Evolutionary conservation across 2,797 vertebrate genomes (phyloP).

Genomic region (Enteromius radiatus): DNA sequence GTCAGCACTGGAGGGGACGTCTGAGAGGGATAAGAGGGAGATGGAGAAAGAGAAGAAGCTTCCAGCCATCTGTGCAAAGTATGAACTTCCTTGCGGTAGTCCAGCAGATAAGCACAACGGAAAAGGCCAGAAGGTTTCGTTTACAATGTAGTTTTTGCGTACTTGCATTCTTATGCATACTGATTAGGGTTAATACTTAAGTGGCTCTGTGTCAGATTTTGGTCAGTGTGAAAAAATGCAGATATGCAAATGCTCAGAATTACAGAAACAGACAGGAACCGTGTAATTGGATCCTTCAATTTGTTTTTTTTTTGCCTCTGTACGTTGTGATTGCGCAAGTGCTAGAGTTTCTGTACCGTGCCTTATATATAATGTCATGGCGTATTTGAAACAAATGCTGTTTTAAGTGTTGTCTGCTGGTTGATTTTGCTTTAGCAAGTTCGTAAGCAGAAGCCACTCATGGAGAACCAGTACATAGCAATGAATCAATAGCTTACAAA

Average conservation of each 20-base stretch:
- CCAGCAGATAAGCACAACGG: constrained; percentile 14
- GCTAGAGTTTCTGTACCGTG: background rate
- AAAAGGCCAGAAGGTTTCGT: constrained; percentile 42
- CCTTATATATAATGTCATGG: background rate
- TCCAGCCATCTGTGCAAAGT: constrained; percentile 46
- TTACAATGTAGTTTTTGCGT: constrained; percentile 31
- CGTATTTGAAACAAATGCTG: constrained; percentile 29
- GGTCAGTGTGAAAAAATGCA: constrained; percentile 29
- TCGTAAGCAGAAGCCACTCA: constrained; percentile 32
- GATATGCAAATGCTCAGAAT: constrained; percentile 26
- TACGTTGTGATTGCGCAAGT: background rate
- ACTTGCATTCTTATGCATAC: constrained; percentile 20
- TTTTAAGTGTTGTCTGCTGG: constrained; percentile 7
- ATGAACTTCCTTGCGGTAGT: constrained; percentile 36
- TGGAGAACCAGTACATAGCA: constrained; percentile 32
- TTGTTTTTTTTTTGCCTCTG: background rate
- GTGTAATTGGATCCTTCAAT: background rate
- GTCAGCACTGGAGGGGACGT: constrained; percentile 16
- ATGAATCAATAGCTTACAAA: constrained; percentile 71
- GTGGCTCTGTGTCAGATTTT: constrained; percentile 28
- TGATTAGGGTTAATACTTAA: constrained; percentile 38
- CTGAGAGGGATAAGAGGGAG: constrained; percentile 16
- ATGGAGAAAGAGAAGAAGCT: constrained; percentile 3
- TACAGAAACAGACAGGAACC: background rate
- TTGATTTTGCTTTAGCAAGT: constrained; percentile 19